Evolutionary conservation across 2,888 invertebrate genomes (phyloP).

Genomic region (Rhamnusium bicolor): DNA sequence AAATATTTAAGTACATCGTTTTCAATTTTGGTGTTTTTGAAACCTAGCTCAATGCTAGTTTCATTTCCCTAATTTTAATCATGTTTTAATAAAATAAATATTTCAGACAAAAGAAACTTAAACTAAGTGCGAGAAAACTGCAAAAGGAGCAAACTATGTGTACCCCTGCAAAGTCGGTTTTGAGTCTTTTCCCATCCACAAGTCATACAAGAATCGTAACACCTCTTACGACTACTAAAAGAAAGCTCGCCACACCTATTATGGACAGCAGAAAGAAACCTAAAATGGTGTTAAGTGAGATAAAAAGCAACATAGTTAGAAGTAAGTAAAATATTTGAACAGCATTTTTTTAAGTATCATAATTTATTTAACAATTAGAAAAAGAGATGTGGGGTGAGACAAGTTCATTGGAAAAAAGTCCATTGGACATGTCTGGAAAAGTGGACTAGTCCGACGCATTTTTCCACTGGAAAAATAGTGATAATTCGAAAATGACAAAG

Average conservation of each 20-base stretch:
- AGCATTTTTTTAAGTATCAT: too few species aligned
- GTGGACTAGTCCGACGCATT: too few species aligned
- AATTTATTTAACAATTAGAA: too few species aligned
- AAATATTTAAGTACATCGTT: too few species aligned
- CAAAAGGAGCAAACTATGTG: slow-evolving; percentile 56
- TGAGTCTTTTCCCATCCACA: slow-evolving; percentile 50
- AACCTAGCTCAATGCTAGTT: too few species aligned
- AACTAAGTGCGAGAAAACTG: slow-evolving; percentile 74
- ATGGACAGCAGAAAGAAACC: slow-evolving; percentile 41
- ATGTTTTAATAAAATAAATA: too few species aligned
- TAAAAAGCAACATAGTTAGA: background rate
- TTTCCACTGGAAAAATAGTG: too few species aligned
- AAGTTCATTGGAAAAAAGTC: too few species aligned
- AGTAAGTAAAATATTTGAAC: slow-evolving; percentile 8
- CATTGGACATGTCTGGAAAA: too few species aligned
- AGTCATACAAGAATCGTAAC: slow-evolving; percentile 18
- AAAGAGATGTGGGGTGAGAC: background rate
- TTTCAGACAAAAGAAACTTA: slow-evolving; percentile 73
- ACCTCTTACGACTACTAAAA: slow-evolving; percentile 34
- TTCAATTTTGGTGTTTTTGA: too few species aligned
- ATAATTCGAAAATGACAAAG: too few species aligned
- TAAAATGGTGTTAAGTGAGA: slow-evolving; percentile 18
- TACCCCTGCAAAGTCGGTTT: slow-evolving; percentile 46
- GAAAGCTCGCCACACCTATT: slow-evolving; percentile 45
- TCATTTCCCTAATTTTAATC: too few species aligned